A percentile compares a stretch with the other conserved stretches of the same genome.
phyloP scores from a whole-genome alignment of 2,888 invertebrate genomes.

The Plebejus anna region DNA sequence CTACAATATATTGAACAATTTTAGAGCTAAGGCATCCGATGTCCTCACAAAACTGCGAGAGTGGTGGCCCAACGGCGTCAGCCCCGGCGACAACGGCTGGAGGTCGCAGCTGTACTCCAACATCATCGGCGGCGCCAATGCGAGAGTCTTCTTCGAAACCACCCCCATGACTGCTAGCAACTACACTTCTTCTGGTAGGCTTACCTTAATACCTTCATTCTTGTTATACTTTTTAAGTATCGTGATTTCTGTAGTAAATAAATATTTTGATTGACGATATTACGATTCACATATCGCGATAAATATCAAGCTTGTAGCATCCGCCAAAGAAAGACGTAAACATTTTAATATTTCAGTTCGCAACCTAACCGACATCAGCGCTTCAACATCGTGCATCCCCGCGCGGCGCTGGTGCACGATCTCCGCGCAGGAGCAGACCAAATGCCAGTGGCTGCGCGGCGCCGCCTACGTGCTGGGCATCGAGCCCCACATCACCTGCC shows the following conservation, averaged over 20 bases:
- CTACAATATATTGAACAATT: background rate
- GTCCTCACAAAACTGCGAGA: conserved; percentile 48
- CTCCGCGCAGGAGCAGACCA: conserved; percentile 71
- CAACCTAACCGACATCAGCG: conserved; percentile 46
- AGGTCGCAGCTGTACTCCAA: conserved; percentile 52
- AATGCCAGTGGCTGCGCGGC: conserved; percentile 81
- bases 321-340: background rate
- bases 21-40: conserved; percentile 43
- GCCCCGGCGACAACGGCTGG: conserved; percentile 50
- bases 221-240: too few species aligned
- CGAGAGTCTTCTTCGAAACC: conserved; percentile 49
- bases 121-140: conserved; percentile 51
- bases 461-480: conserved; percentile 79
- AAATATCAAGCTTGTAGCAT: too few species aligned
- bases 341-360: conserved; percentile 51
- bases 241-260: too few species aligned
- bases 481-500: conserved; percentile 79
- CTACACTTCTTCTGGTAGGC: conserved; percentile 53
- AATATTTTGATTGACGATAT: too few species aligned
- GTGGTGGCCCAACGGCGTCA: conserved; percentile 63
- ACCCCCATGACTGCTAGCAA: conserved; percentile 44
- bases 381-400: conserved; percentile 52
- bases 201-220: background rate
- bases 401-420: conserved; percentile 82
- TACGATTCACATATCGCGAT: too few species aligned